These are phyloP conservation scores for Teleiodes luculella DNA, from an alignment of 2,888 invertebrate genomes.

Conservation along the genomic window DNA sequence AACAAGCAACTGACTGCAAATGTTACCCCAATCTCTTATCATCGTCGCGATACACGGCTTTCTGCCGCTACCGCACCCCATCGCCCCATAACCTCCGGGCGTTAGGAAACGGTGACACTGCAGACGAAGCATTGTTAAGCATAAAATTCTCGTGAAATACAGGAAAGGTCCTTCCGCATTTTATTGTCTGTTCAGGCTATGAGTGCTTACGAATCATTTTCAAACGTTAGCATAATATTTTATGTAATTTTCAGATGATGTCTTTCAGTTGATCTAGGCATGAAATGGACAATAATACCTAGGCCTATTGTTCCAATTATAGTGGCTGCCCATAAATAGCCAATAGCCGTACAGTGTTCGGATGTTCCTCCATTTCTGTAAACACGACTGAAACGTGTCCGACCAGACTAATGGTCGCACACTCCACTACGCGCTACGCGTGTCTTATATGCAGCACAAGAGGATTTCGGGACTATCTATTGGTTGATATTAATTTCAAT, in stretches of 20 bases:
- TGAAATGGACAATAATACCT: too few relatives aligned
- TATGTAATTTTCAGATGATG: too few relatives aligned
- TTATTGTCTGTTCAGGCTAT: slow-evolving; percentile 16
- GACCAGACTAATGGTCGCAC: slow-evolving; percentile 25
- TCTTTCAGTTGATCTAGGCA: neutral
- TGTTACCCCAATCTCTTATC: neutral
- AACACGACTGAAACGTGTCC: neutral
- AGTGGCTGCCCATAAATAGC: slow-evolving; percentile 1
- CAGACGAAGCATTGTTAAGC: slow-evolving; percentile 33
- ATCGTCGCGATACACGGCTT: neutral
- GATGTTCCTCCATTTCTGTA: neutral
- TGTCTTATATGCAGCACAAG: too few relatives aligned
- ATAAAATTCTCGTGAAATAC: slow-evolving; percentile 39
- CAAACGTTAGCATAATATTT: slow-evolving; percentile 6
- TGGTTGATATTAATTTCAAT: too few relatives aligned
- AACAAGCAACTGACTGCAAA: neutral
- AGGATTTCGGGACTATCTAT: too few relatives aligned
- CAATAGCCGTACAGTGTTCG: neutral
- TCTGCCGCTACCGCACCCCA: neutral
- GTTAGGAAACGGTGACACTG: slow-evolving; percentile 41
- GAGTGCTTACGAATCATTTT: slow-evolving; percentile 1
- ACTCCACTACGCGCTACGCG: neutral
- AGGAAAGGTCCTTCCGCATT: slow-evolving; percentile 20
- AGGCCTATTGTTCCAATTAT: too few relatives aligned
- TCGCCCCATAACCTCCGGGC: neutral